Evolutionary conservation across 2,113 vertebrate genomes (phyloP).

Genomic region (Albula glossodonta): DNA sequence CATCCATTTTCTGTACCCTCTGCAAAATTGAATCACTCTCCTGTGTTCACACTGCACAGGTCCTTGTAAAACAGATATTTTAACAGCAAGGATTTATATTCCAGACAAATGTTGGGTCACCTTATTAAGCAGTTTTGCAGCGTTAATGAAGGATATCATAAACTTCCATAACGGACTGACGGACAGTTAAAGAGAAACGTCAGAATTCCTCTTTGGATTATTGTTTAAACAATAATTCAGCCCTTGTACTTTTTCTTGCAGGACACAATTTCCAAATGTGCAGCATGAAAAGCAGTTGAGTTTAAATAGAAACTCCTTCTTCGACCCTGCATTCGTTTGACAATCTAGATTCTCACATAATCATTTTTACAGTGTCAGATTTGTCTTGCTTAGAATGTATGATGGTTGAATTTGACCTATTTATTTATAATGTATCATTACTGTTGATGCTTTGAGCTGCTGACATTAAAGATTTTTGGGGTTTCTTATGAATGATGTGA

Average conservation of each 20-base stretch:
- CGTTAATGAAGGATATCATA: neutral
- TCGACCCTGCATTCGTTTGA: neutral
- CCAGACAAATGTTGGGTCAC: neutral
- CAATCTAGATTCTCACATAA: neutral
- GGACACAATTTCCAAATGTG: neutral
- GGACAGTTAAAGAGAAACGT: neutral
- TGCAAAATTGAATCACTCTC: too few species aligned
- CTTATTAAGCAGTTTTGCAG: neutral
- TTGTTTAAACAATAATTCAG: too few species aligned
- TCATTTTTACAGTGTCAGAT: too few species aligned
- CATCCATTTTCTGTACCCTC: neutral
- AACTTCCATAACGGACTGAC: neutral
- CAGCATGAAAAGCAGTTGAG: neutral
- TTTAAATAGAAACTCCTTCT: neutral
- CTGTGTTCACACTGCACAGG: too few species aligned
- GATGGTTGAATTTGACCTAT: neutral
- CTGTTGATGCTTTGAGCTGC: neutral
- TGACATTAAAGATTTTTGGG: neutral
- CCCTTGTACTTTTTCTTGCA: too few species aligned
- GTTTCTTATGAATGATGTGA: neutral
- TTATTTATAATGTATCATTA: neutral
- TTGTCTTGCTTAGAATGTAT: neutral
- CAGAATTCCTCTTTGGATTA: too few species aligned
- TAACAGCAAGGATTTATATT: neutral
- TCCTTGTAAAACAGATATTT: too few species aligned